Conservation (phyloP, 2,797 vertebrate genomes). For the Peromyscus nudipes region DNA sequence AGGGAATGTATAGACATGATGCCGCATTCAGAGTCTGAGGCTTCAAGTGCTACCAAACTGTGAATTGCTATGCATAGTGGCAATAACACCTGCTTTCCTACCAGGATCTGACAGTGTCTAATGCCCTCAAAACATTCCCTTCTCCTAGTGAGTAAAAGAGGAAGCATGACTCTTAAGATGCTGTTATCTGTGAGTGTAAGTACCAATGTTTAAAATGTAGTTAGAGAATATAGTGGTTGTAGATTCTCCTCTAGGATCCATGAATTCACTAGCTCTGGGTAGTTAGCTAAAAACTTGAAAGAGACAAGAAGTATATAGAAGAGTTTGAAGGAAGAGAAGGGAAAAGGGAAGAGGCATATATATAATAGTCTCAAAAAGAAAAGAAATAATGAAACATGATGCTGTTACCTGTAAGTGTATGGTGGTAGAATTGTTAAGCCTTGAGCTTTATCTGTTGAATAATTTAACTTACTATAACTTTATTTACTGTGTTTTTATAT, state of each 20-base stretch:
- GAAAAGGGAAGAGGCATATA: background rate
- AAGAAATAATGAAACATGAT: background rate
- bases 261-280: no score
- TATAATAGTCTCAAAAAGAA: background rate
- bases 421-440: background rate
- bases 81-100: slow-evolving; percentile 5
- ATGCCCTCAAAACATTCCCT: background rate
- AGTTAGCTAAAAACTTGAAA: background rate
- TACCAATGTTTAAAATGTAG: background rate
- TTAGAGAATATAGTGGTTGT: background rate
- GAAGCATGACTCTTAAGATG: background rate
- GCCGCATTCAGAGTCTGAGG: background rate
- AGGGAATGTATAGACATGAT: background rate
- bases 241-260: background rate
- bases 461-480: background rate
- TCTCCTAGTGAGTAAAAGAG: background rate
- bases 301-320: background rate
- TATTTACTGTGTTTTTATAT: background rate
- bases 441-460: background rate
- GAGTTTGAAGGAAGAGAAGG: no score
- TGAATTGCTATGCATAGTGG: background rate
- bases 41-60: background rate
- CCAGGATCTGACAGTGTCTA: background rate
- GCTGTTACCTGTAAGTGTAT: background rate
- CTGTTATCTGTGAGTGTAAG: background rate